Evolutionary conservation across 64 coral and sea anemone genomes (phyloP), one percentile per base, ranked within the genome.

Genomic region (Dendronephthya gigantea): DNA sequence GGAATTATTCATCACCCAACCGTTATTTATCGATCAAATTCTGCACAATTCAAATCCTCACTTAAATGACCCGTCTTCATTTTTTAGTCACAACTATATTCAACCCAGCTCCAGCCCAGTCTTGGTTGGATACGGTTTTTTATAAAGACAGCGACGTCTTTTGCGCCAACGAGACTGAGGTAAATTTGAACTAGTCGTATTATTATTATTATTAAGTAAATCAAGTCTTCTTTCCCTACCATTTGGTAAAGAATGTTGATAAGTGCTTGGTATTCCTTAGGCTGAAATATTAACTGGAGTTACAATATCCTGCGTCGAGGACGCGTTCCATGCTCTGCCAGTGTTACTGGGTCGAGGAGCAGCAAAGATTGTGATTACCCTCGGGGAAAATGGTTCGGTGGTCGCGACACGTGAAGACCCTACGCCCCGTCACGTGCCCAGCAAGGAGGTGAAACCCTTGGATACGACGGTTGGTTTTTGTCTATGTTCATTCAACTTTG

Each of bases 111-210:
- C 94, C 94, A 22, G 94, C 94, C 4, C 90, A 86, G 15, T 69
- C 94, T 1, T 96, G 94, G 94, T 50, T 96, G 23, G 94, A 96
- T 82, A 90, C 83, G 32, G 86, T 90, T 48, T 96, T 90, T 84
- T 96, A 96, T 83, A 93, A 88, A 55, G 86, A 93, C 0, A 96
- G 94, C 48, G 94, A 96, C 82, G 87, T 96, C 17, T 96, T 96
- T 76, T 96, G 94, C 89, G 94, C 91, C 9, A 96, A 96, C 65
- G 94, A 96, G 66, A 96, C 90, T 49, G 94, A 96, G 89, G 94
- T 96, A 82, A 90, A 59, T n/a, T n/a, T n/a, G n/a, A n/a, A n/a
- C n/a, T n/a, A n/a, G n/a, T n/a, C n/a, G n/a, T n/a, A n/a, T n/a
- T n/a, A n/a, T n/a, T n/a, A n/a, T n/a, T n/a, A n/a, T n/a, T n/a